A percentile compares a stretch with the other conserved stretches of the same genome.
These are phyloP conservation scores for Lagocephalus sceleratus DNA, from an alignment of 2,797 vertebrate species.

Conservation along the genomic window DNA sequence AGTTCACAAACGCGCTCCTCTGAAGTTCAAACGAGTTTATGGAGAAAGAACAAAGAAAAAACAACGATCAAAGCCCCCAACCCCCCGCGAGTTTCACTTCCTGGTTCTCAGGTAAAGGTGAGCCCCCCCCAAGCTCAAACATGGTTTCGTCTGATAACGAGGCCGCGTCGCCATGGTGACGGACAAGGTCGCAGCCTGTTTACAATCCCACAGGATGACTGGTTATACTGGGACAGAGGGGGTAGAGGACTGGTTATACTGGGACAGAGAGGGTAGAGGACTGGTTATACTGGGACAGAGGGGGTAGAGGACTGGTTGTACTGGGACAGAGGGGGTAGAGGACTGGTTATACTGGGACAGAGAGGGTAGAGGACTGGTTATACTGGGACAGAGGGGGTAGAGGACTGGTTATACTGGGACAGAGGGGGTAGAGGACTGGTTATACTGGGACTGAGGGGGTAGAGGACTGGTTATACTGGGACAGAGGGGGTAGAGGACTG, in stretches of 20 bases:
- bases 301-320: neutral
- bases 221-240: neutral
- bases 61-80: no score
- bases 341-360: neutral
- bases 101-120: slow-evolving; percentile 65
- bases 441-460: neutral
- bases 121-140: neutral
- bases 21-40: no score
- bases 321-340: neutral
- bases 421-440: neutral
- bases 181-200: no score
- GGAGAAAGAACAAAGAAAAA: no score
- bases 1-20: no score
- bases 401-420: no score
- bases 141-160: neutral
- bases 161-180: no score
- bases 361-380: no score
- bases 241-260: neutral
- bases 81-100: slow-evolving; percentile 57
- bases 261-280: neutral
- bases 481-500: neutral
- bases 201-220: no score
- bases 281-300: neutral
- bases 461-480: neutral
- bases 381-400: no score